These are phyloP conservation scores for Calosoma granatense DNA, from an alignment of 1,140 invertebrate genomes.

Conservation along the genomic window DNA sequence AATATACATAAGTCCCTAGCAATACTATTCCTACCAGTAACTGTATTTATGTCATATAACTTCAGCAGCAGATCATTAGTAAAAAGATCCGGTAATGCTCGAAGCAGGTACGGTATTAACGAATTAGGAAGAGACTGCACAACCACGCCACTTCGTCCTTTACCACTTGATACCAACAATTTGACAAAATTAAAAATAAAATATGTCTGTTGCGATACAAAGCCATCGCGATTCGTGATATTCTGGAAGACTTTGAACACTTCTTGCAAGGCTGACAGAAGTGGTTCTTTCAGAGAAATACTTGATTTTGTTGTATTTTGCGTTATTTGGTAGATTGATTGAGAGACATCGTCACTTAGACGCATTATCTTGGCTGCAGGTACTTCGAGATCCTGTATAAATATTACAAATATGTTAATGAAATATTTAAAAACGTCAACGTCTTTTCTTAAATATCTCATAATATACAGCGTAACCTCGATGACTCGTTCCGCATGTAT, in stretches of 20 bases:
- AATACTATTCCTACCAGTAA: conserved; percentile 62
- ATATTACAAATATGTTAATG: background rate
- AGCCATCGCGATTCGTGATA: conserved; percentile 60
- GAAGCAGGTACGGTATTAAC: conserved; percentile 67
- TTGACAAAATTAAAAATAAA: conserved; percentile 80
- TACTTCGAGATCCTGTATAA: conserved; percentile 25
- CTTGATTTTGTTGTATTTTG: background rate
- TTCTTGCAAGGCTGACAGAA: conserved; percentile 47
- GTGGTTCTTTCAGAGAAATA: conserved; percentile 46
- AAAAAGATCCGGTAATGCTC: conserved; percentile 65
- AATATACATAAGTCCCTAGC: conserved; percentile 72
- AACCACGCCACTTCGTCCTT: conserved; percentile 61
- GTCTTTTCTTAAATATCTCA: too few relatives aligned
- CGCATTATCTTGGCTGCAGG: conserved; percentile 52
- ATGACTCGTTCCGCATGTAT: too few relatives aligned
- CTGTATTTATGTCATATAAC: conserved; percentile 64
- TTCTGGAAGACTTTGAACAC: conserved; percentile 63
- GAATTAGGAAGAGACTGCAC: conserved; percentile 69
- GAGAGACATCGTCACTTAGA: conserved; percentile 43
- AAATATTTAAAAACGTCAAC: conserved; percentile 1
- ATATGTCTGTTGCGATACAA: conserved; percentile 72
- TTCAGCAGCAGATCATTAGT: conserved; percentile 59
- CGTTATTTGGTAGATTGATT: background rate
- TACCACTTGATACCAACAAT: conserved; percentile 68
- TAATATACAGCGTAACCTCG: too few relatives aligned